phyloP scores from a whole-genome alignment of 2,888 invertebrate genomes.

The Mythimna albipuncta region DNA sequence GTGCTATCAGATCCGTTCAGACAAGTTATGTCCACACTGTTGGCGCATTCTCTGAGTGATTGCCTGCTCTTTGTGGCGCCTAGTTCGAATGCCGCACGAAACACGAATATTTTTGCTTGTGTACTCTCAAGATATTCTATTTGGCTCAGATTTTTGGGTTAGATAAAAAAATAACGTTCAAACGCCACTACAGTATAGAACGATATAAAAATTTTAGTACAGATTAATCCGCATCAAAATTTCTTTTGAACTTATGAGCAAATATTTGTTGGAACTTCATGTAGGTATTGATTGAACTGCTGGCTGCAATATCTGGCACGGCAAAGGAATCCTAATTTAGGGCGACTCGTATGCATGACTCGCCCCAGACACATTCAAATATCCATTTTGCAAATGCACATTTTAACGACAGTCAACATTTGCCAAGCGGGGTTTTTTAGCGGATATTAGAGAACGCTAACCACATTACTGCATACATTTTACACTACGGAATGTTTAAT shows the following conservation, averaged over 20 bases:
- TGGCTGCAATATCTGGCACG: constrained; percentile 25
- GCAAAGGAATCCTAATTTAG: constrained; percentile 33
- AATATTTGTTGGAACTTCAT: neutral
- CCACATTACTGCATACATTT: constrained; percentile 9
- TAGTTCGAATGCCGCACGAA: neutral
- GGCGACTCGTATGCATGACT: constrained; percentile 46
- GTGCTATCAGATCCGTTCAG: constrained; percentile 21
- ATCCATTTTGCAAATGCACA: constrained; percentile 57
- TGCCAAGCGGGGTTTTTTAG: constrained; percentile 43
- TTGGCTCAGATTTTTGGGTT: neutral
- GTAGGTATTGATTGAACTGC: constrained; percentile 17
- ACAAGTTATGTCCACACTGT: constrained; percentile 17
- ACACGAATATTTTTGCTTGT: neutral
- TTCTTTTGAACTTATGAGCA: neutral
- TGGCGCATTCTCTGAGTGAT: neutral
- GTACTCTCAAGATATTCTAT: neutral
- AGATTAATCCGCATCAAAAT: neutral
- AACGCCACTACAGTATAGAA: no score
- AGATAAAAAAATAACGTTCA: no score
- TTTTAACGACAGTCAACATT: constrained; percentile 53
- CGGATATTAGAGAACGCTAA: constrained; percentile 20
- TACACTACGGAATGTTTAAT: neutral
- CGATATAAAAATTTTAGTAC: no score
- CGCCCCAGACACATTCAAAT: constrained; percentile 56
- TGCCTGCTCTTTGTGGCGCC: neutral